Percentiles rank a stretch among this genome's conserved stretches.
Evolutionary conservation across 2,888 invertebrate species (phyloP).

Genomic region (Caradrina kadenii): DNA sequence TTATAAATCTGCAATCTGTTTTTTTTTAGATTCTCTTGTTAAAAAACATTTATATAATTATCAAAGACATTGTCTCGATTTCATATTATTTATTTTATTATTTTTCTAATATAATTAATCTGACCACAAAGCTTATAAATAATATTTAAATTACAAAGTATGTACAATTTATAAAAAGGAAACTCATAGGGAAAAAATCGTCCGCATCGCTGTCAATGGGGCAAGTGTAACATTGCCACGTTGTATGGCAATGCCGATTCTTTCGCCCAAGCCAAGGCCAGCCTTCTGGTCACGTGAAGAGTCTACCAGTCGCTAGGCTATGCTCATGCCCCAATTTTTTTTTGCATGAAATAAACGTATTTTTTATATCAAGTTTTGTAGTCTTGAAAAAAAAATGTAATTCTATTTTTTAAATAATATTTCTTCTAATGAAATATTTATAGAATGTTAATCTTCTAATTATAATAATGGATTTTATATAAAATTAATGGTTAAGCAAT

Average conservation of each 20-base stretch:
- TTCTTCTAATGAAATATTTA: constrained; percentile 16
- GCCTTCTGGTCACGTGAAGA: too few relatives aligned
- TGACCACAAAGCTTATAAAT: too few relatives aligned
- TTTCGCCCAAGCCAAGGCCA: too few relatives aligned
- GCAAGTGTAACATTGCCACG: too few relatives aligned
- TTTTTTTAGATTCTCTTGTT: neutral
- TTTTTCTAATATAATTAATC: neutral
- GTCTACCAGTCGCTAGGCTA: too few relatives aligned
- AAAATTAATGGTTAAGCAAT: neutral
- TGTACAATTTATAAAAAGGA: too few relatives aligned
- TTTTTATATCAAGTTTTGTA: neutral
- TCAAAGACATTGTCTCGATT: neutral
- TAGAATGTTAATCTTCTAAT: constrained; percentile 7
- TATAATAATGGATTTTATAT: constrained; percentile 4
- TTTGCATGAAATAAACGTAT: neutral
- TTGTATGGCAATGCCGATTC: too few relatives aligned
- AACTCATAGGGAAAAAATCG: too few relatives aligned
- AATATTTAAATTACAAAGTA: too few relatives aligned
- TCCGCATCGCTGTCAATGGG: too few relatives aligned
- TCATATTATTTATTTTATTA: neutral
- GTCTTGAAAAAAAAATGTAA: constrained; percentile 3
- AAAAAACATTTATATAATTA: neutral
- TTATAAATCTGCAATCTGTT: neutral
- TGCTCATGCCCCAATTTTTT: too few relatives aligned
- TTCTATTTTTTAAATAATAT: constrained; percentile 17